These are phyloP conservation scores for Pluvialis apricaria DNA, from an alignment of 2,113 vertebrate species.

Conservation along the genomic window DNA sequence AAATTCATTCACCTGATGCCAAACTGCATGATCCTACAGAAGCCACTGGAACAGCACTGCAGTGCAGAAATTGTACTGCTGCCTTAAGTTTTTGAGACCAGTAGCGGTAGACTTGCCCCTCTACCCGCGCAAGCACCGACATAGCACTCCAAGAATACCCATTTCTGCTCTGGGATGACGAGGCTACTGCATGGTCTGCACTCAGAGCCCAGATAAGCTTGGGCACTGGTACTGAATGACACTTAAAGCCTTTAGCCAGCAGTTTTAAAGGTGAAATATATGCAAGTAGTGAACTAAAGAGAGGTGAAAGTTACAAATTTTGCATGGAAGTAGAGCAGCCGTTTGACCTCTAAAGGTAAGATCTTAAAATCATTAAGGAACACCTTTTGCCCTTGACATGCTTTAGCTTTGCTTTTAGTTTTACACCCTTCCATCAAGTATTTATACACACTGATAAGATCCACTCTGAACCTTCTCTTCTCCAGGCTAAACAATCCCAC, in stretches of 20 bases:
- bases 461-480: not conserved
- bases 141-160: not conserved
- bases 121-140: not conserved
- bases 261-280: not conserved
- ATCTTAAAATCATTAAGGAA: not conserved
- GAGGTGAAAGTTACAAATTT: not conserved
- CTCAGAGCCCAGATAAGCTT: not conserved
- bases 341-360: not conserved
- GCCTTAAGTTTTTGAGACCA: not conserved
- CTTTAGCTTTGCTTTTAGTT: not conserved
- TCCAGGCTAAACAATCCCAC: not conserved
- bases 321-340: not conserved
- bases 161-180: not conserved
- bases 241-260: not conserved
- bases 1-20: not conserved
- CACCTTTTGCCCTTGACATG: not conserved
- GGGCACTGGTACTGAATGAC: not conserved
- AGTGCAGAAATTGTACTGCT: not conserved
- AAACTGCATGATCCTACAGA: not conserved
- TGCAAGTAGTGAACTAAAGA: not conserved
- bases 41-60: not conserved
- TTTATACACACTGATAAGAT: not conserved
- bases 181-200: not conserved
- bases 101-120: rapidly evolving
- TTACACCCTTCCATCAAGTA: not conserved